These are phyloP conservation scores for Pachyrhynchus sulphureomaculatus DNA, from an alignment of 1,140 invertebrate genomes.

Conservation along the genomic window DNA sequence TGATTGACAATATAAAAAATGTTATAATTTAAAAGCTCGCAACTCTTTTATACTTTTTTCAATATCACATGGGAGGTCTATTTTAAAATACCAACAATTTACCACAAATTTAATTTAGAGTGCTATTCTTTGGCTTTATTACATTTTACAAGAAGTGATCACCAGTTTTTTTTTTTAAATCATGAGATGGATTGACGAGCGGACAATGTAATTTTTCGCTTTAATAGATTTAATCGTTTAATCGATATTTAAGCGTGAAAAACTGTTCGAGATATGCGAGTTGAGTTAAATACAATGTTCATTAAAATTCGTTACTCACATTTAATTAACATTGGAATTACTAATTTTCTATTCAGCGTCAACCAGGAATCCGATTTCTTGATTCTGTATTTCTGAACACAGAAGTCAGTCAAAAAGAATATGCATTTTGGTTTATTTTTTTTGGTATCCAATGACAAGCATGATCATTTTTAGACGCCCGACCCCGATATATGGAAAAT, in stretches of 20 bases:
- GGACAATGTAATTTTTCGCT: conserved; percentile 49
- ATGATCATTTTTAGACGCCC: too few relatives aligned
- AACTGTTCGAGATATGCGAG: not conserved
- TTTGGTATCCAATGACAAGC: too few relatives aligned
- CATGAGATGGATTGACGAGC: conserved; percentile 39
- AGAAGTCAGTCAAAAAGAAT: too few relatives aligned
- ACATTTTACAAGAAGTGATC: conserved; percentile 18
- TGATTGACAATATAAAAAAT: conserved; percentile 46
- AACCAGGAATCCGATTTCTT: too few relatives aligned
- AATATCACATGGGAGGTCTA: conserved; percentile 45
- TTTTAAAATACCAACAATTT: conserved; percentile 28
- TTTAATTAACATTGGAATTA: too few relatives aligned
- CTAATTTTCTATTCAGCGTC: too few relatives aligned
- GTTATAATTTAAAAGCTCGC: conserved; percentile 44
- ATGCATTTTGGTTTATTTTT: too few relatives aligned
- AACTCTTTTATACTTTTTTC: conserved; percentile 43
- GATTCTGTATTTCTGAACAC: too few relatives aligned
- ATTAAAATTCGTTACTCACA: conserved; percentile 1
- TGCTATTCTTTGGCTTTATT: conserved; percentile 22
- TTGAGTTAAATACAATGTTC: too few relatives aligned
- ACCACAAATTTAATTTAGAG: conserved; percentile 29
- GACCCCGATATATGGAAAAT: too few relatives aligned
- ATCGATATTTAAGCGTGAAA: conserved; percentile 31
- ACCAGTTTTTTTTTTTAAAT: conserved; percentile 36
- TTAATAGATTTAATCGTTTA: conserved; percentile 44